Evolutionary conservation across 2,797 vertebrate species (phyloP).

Genomic region (Babyrousa celebensis): DNA sequence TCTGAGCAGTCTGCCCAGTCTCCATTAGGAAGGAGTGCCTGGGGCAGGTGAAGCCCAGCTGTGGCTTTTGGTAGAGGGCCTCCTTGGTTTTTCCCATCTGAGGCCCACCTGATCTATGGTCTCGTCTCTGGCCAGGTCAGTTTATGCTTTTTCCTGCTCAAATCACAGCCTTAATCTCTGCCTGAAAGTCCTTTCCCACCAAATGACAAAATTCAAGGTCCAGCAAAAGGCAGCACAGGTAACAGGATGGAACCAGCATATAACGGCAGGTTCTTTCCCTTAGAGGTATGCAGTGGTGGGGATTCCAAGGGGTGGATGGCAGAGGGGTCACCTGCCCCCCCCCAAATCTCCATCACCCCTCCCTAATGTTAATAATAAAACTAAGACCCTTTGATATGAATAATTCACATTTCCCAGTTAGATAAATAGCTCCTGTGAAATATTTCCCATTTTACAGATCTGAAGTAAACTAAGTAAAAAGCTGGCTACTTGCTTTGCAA

Average conservation of each 20-base stretch:
- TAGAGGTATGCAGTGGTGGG: too few species aligned
- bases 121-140: not conserved
- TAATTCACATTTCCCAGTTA: not conserved
- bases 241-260: not conserved
- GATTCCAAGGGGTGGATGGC: too few species aligned
- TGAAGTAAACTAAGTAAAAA: conserved; percentile 41
- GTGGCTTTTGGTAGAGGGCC: not conserved
- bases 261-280: not conserved
- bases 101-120: not conserved
- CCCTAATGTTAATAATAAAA: not conserved
- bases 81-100: not conserved
- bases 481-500: not conserved
- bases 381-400: not conserved
- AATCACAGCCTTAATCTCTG: not conserved
- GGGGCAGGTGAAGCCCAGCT: not conserved
- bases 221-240: not conserved
- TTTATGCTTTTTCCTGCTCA: not conserved
- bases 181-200: not conserved
- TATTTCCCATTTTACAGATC: conserved; percentile 8
- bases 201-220: not conserved
- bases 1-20: accelerated
- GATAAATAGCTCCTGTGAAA: not conserved
- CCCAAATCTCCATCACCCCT: not conserved
- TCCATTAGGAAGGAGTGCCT: not conserved
- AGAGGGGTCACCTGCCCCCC: not conserved